Evolutionary conservation across 1,140 invertebrate genomes (phyloP).

Genomic region (Lepidostoma basale): DNA sequence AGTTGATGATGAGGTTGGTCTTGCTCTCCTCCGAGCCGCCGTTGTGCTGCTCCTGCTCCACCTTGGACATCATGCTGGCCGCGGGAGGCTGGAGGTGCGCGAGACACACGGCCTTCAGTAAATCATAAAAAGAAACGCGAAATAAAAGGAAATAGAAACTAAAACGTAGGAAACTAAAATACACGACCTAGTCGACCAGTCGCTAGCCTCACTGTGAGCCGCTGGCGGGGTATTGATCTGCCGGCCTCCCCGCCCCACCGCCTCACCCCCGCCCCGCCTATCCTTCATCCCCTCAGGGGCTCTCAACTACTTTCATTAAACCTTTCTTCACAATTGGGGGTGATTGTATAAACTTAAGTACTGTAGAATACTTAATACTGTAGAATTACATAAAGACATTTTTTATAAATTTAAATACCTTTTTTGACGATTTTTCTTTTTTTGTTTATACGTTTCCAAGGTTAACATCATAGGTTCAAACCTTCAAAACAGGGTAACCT

Average conservation of each 20-base stretch:
- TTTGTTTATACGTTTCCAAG: too few species aligned
- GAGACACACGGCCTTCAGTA: slow-evolving; percentile 29
- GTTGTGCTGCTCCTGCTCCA: slow-evolving; percentile 71
- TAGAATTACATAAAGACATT: too few species aligned
- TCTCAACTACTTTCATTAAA: neutral
- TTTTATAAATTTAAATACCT: too few species aligned
- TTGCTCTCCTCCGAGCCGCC: slow-evolving; percentile 87
- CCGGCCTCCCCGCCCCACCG: neutral
- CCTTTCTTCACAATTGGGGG: too few species aligned
- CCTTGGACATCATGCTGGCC: slow-evolving; percentile 79
- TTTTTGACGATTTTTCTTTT: too few species aligned
- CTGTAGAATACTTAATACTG: too few species aligned
- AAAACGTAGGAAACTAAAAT: slow-evolving; percentile 46
- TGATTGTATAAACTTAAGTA: neutral
- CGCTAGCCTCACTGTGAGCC: slow-evolving; percentile 45
- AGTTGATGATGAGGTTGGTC: slow-evolving; percentile 99
- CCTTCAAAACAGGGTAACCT: too few species aligned
- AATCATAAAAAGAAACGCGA: slow-evolving; percentile 46
- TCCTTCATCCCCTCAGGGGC: neutral
- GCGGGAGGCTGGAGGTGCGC: neutral
- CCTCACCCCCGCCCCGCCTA: neutral
- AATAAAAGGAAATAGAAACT: slow-evolving; percentile 47
- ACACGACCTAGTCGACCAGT: slow-evolving; percentile 46
- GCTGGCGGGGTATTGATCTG: slow-evolving; percentile 42
- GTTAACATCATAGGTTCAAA: too few species aligned